Base-by-base conservation (phyloP, 2,888 invertebrate genomes). In the Meteorus colon region DNA sequence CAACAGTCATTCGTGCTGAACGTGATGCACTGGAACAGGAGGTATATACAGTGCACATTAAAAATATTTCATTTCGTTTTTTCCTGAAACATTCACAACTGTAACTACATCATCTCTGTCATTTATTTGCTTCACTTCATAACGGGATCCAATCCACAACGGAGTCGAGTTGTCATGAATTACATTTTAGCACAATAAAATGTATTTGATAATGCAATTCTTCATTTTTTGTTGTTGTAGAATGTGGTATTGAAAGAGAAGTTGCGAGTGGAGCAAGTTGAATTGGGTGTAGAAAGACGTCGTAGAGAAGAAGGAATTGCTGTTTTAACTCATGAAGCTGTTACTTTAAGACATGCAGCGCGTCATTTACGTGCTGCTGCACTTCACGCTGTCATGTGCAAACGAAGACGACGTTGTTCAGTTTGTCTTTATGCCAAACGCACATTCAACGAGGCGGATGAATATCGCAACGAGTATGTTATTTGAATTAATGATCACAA, bases 401-500 rank as follows among this genome's bases (percentile, higher is more conserved):
- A 88, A 24, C 85, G 88, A 51, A 83, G 92, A 76, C 90, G 92
- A 81, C 91, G 92, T 81, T 93, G 93, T 82, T 92, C 92, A 6
- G 91, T 93, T 31, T 93, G 93, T 82, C 88, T 91, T 4, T 92
- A 93, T 81, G 92, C 92, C 2, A 91, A 91, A 81, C 90, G 91
- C 60, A 92, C 92, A 1, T 93, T 92, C 81, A 91, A 91, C 74
- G 92, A 92, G 81, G 90, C 91, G 80, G 89, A 90, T 34, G 88
- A 88, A 65, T 86, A 84, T 77, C 88, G 90, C 79, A 90, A 91
- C 77, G 91, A 91, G 91, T 91, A 87, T 86, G 90, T 89, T 51
- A 63, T 62, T 73, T 59, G n/a, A 63, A 63, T 63, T 48, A 31
- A 65, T 73, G 16, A 65, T n/a, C 31, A 27, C 16, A 27, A 29